Conservation (phyloP, 2,888 invertebrate species). For the Rhagophthalmus giganteus region DNA sequence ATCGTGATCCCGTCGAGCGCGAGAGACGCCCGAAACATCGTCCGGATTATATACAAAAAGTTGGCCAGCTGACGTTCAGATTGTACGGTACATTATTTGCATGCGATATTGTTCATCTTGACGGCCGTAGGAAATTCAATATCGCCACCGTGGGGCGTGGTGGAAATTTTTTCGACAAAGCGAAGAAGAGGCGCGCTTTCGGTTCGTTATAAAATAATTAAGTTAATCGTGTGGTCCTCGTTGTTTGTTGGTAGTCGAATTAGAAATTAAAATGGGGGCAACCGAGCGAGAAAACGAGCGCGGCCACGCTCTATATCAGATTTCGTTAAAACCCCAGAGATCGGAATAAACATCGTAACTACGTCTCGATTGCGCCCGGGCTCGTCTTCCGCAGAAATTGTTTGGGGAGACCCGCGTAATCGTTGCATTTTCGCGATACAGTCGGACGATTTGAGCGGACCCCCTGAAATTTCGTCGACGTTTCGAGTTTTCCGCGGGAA, state of each 20-base stretch:
- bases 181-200: constrained; percentile 17
- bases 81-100: constrained; percentile 18
- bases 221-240: constrained; percentile 40
- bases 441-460: too few species aligned
- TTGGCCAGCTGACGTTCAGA: constrained; percentile 22
- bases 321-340: constrained; percentile 27
- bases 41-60: too few species aligned
- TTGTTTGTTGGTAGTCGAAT: constrained; percentile 36
- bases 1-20: too few species aligned
- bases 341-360: constrained; percentile 33
- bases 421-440: constrained; percentile 15
- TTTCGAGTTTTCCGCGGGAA: too few species aligned
- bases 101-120: constrained; percentile 21
- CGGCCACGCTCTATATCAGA: constrained; percentile 32
- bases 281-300: constrained; percentile 39
- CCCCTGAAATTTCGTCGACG: neutral
- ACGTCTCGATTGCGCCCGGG: constrained; percentile 30
- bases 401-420: constrained; percentile 34
- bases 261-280: constrained; percentile 43
- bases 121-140: constrained; percentile 22
- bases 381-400: constrained; percentile 31
- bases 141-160: constrained; percentile 3
- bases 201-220: constrained; percentile 43
- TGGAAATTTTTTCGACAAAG: constrained; percentile 13
- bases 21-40: too few species aligned